Evolutionary conservation across 2,113 vertebrate species (phyloP), one percentile per base, ranked within the genome.

Genomic region (Pollachius pollachius): DNA sequence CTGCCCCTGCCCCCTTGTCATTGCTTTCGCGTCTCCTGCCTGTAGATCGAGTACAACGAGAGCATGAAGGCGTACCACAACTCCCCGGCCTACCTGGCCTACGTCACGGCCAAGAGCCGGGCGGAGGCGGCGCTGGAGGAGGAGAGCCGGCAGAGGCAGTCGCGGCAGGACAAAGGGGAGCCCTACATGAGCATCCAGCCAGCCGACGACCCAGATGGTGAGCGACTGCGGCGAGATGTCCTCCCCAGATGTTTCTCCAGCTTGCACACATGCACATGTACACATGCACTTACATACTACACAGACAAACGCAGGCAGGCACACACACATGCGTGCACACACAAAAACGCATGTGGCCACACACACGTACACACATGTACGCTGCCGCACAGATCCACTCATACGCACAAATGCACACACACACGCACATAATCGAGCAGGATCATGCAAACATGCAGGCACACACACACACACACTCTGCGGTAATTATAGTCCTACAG

Each of bases 11-110:
- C 84, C 84, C 73, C 73, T 72, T 17, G 73, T 85, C 82, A 88
- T 85, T 81, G 64, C 78, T 85, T 62, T 82, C 66, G 37, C 88
- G 75, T 87, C 72, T 59, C 72, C 78, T 67, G 57, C 76, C 76
- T 89, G 52, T 92, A 99, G 97, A 98, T 99, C 66, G 97, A 99
- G 84, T 99, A 99, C 90, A 99, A 98, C 82, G 97, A 99, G 89
- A 98, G 95, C 85, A 95, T 99, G 97, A 99, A 99, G 90, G 96
- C 95, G 79, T 99, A 99, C 88, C 97, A 99, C 84, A 99, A 98
- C 86, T 99, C 97, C 15, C 97, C 97, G 5, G 96, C 97, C 1
- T 99, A 99, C 92, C 94, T 99, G 57, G 97, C 97, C 69, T 99
- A 99, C 74, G 96, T 99, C 88, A 98, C 96, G 18, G 97, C 97